phyloP scores from a whole-genome alignment of 1,140 invertebrate species.

The Aricia agestis region DNA sequence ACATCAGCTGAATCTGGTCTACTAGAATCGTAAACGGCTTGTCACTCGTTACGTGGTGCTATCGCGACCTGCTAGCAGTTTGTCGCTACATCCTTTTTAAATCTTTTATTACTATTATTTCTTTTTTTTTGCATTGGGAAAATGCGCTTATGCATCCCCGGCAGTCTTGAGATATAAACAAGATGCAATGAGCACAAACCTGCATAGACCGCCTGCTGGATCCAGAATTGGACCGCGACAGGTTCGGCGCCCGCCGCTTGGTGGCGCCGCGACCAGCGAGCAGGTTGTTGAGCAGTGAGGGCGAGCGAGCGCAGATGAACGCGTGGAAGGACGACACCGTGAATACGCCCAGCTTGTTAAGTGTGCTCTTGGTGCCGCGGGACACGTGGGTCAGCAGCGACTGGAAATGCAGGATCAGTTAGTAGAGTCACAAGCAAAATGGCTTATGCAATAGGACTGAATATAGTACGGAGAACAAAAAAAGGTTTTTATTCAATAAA shows the following conservation, averaged over 20 bases:
- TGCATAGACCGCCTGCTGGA: slow-evolving; percentile 88
- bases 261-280: slow-evolving; percentile 93
- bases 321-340: slow-evolving; percentile 98
- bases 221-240: slow-evolving; percentile 92
- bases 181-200: slow-evolving; percentile 51
- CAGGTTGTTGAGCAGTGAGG: slow-evolving; percentile 93
- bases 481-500: too few species aligned
- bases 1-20: too few species aligned
- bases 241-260: slow-evolving; percentile 88
- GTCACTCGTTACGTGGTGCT: too few species aligned
- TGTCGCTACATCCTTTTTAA: too few species aligned
- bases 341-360: slow-evolving; percentile 97
- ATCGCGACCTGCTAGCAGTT: too few species aligned
- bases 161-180: too few species aligned
- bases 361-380: slow-evolving; percentile 93
- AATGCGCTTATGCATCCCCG: too few species aligned
- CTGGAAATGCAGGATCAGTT: slow-evolving; percentile 72
- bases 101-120: too few species aligned
- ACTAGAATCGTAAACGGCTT: too few species aligned
- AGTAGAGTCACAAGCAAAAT: neutral
- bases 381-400: slow-evolving; percentile 96
- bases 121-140: too few species aligned
- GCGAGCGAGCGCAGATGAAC: slow-evolving; percentile 96
- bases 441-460: too few species aligned
- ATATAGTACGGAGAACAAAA: too few species aligned